phyloP scores from a whole-genome alignment of 2,888 invertebrate species.

The Beris morrisii region DNA sequence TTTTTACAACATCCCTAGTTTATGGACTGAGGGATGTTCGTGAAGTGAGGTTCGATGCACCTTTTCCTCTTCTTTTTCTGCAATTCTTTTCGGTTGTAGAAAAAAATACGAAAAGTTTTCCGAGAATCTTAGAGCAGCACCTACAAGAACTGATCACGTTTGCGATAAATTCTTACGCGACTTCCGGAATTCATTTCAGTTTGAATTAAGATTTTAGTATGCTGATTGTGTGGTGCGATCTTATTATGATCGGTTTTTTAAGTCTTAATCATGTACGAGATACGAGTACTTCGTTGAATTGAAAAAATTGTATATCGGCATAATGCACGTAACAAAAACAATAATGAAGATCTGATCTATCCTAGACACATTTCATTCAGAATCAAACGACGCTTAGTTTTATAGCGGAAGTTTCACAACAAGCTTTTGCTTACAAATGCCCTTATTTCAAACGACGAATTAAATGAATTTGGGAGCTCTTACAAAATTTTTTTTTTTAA shows the following conservation, averaged over 20 bases:
- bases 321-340: slow-evolving; percentile 13
- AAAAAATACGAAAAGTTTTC: slow-evolving; percentile 20
- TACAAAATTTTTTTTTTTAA: no score
- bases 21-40: background rate
- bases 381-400: slow-evolving; percentile 29
- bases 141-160: slow-evolving; percentile 4
- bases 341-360: slow-evolving; percentile 15
- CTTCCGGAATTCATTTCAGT: slow-evolving; percentile 32
- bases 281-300: background rate
- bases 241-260: slow-evolving; percentile 16
- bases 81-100: background rate
- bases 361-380: slow-evolving; percentile 27
- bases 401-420: slow-evolving; percentile 25
- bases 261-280: background rate
- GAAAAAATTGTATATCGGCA: background rate
- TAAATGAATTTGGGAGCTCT: no score
- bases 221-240: slow-evolving; percentile 14
- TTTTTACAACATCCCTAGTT: no score
- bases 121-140: slow-evolving; percentile 4
- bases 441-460: background rate
- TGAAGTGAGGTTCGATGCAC: slow-evolving; percentile 25
- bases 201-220: slow-evolving; percentile 21
- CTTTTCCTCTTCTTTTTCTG: background rate
- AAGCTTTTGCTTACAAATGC: slow-evolving; percentile 27
- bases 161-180: slow-evolving; percentile 18